phyloP scores from a whole-genome alignment of 2,113 vertebrate species.

The Microtus ochrogaster region DNA sequence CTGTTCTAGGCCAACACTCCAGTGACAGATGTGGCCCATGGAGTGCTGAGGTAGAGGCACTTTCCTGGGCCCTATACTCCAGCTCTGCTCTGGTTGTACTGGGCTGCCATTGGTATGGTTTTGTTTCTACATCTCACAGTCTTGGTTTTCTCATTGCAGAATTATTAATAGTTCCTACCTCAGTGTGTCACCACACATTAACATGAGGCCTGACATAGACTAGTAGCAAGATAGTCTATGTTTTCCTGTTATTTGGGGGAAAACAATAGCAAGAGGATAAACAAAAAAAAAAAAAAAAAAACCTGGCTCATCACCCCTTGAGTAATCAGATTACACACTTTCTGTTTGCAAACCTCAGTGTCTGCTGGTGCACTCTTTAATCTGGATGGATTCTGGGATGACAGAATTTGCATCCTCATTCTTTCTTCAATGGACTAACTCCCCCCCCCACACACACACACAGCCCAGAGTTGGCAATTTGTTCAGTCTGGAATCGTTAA shows the following conservation, averaged over 20 bases:
- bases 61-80: neutral
- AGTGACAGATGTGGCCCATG: neutral
- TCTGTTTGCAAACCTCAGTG: conserved; percentile 21
- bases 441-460: neutral
- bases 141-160: conserved; percentile 10
- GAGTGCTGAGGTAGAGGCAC: neutral
- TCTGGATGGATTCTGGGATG: neutral
- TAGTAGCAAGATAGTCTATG: conserved; percentile 28
- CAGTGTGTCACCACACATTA: neutral
- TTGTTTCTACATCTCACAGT: conserved; percentile 3
- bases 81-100: neutral
- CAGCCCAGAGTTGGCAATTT: conserved; percentile 44
- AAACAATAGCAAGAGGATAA: neutral
- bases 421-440: conserved; percentile 47
- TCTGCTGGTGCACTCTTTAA: conserved; percentile 47
- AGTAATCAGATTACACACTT: conserved; percentile 18
- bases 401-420: conserved; percentile 58
- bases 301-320: neutral
- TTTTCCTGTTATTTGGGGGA: neutral
- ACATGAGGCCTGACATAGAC: neutral
- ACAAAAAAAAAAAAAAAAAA: conserved; percentile 29
- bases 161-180: neutral
- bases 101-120: neutral
- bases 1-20: neutral
- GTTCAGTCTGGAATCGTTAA: conserved; percentile 68